Evolutionary conservation across 2,888 invertebrate species (phyloP), one percentile per base, ranked within the genome.

Genomic region (Sphaerophoria taeniata): DNA sequence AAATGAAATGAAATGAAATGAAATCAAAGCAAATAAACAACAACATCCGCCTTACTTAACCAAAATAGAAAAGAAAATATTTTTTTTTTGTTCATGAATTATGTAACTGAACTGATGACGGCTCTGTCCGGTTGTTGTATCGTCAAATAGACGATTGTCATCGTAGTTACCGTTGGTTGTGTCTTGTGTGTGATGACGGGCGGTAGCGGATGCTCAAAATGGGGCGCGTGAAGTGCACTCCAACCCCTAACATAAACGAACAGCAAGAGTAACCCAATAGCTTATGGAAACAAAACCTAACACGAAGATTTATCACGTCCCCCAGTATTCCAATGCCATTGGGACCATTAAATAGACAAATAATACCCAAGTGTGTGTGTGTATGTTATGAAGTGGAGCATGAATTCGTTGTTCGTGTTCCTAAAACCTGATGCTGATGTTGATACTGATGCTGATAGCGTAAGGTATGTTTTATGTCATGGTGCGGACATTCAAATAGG

Each of bases 51-150:
- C 76, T 51, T 72, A 67, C 67, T 69, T 76, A 61, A 61, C 39
- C 31, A 49, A n/a, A 39, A 33, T 24, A 16, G 11, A 47, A 60
- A 55, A 60, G n/a, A n/a, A n/a, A n/a, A n/a, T n/a, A n/a, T 16
- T 58, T 51, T 51, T 79, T 84, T 79, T 75, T n/a, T n/a, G n/a
- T n/a, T n/a, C n/a, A 79, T 69, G 75, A 75, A 72, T 76, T 79
- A 43, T 60, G 51, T 55, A 69, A 73, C 76, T 85, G 77, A 81
- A 85, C 81, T 81, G 76, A 85, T 85, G 85, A 85, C 73, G 81
- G 81, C 63, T n/a, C n/a, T 85, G 85, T 85, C 85, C 85, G 80
- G 85, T 81, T 85, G 81, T 85, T 75, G 24, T 63, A 70, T 33
- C n/a, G 36, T 16, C 16, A 49, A 6, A 63, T 33, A 43, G 34